A percentile compares a stretch with the other conserved stretches of the same genome.
These are phyloP conservation scores for Dysidea cf. avara DNA, from an alignment of 37 sponge, comb jelly and placozoan genomes.

Conservation along the genomic window DNA sequence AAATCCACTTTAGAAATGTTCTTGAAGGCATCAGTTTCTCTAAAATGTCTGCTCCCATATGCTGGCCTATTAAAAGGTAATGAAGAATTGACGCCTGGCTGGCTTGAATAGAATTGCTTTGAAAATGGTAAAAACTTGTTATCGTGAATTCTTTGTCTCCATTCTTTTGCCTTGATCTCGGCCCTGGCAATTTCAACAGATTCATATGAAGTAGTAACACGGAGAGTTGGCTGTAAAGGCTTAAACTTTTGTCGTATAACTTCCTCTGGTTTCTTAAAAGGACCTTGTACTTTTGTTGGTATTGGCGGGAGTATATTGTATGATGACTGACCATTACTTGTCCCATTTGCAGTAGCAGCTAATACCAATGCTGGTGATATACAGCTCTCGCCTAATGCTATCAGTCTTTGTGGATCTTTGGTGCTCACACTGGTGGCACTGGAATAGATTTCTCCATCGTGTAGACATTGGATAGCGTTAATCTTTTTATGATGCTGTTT, in stretches of 20 bases:
- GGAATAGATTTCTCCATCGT: too few relatives aligned
- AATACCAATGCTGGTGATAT: too few relatives aligned
- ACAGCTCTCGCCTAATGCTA: too few relatives aligned
- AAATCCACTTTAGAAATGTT: slow-evolving; percentile 5
- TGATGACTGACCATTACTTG: background rate
- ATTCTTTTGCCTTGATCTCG: slow-evolving; percentile 52
- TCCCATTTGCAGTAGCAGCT: background rate
- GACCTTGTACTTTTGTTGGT: slow-evolving; percentile 34
- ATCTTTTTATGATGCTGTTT: too few relatives aligned
- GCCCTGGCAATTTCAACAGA: slow-evolving; percentile 67
- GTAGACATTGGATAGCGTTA: too few relatives aligned
- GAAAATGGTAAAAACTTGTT: slow-evolving; percentile 53
- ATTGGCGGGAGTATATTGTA: background rate
- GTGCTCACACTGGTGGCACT: too few relatives aligned
- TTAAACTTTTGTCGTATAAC: slow-evolving; percentile 41
- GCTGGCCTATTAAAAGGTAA: slow-evolving; percentile 27
- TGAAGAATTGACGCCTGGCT: slow-evolving; percentile 40
- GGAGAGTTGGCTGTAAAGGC: slow-evolving; percentile 58
- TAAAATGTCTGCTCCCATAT: slow-evolving; percentile 49
- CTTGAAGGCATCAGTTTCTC: slow-evolving; percentile 19
- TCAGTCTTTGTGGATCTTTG: too few relatives aligned
- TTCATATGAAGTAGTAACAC: slow-evolving; percentile 57
- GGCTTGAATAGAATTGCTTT: background rate
- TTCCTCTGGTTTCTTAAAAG: slow-evolving; percentile 52
- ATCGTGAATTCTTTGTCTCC: slow-evolving; percentile 42